phyloP scores from a whole-genome alignment of 37 sponge, comb jelly and placozoan species.

The Eunapius fragilis region DNA sequence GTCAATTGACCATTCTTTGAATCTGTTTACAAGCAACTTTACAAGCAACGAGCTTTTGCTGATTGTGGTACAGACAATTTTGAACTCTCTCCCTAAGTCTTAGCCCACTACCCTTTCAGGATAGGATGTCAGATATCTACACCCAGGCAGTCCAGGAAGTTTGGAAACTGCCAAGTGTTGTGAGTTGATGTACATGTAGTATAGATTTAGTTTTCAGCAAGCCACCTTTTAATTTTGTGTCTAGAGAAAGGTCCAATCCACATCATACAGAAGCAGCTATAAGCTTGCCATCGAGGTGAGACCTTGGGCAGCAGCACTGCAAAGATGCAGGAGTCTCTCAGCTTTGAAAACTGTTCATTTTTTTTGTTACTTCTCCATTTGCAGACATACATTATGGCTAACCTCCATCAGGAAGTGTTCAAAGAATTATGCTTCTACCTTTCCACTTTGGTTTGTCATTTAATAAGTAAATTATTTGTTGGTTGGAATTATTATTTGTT shows the following conservation, averaged over 20 bases:
- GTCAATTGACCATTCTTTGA: slow-evolving; percentile 34
- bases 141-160: slow-evolving; percentile 50
- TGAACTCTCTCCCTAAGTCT: neutral
- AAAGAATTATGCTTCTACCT: slow-evolving; percentile 58
- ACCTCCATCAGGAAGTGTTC: slow-evolving; percentile 61
- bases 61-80: neutral
- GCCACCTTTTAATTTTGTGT: neutral
- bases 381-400: slow-evolving; percentile 81
- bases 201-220: neutral
- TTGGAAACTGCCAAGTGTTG: slow-evolving; percentile 34
- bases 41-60: neutral
- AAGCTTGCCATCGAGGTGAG: slow-evolving; percentile 62
- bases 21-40: neutral
- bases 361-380: neutral
- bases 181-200: neutral
- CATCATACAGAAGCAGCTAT: slow-evolving; percentile 38
- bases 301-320: neutral
- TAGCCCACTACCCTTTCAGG: slow-evolving; percentile 13
- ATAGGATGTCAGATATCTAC: slow-evolving; percentile 38
- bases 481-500: too few species aligned
- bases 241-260: slow-evolving; percentile 53
- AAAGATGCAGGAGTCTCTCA: neutral
- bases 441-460: slow-evolving; percentile 44
- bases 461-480: too few species aligned
- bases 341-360: neutral